Conservation (phyloP, 2,888 invertebrate genomes). For the Cheilosia scutellata region DNA sequence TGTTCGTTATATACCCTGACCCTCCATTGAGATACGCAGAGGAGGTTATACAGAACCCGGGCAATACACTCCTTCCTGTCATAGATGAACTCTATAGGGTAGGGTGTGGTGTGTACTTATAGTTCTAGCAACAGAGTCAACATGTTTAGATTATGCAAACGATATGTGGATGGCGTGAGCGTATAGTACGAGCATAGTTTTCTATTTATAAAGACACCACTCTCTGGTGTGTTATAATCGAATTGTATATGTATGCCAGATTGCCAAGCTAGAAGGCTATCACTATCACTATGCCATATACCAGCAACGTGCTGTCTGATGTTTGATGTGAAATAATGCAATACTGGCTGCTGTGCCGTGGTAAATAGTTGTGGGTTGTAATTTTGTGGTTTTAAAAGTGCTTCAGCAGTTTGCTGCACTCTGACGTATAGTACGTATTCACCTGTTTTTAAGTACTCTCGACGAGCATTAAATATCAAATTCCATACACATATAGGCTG, state of each 20-base stretch:
- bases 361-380: constrained; percentile 31
- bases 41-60: background rate
- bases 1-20: background rate
- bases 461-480: constrained; percentile 9
- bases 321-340: constrained; percentile 19
- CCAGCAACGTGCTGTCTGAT: constrained; percentile 9
- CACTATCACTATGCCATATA: constrained; percentile 15
- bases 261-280: background rate
- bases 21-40: background rate
- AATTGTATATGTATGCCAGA: constrained; percentile 24
- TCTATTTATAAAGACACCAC: constrained; percentile 31
- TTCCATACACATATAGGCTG: background rate
- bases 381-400: constrained; percentile 25
- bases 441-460: background rate
- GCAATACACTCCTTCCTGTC: constrained; percentile 19
- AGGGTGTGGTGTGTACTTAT: constrained; percentile 14
- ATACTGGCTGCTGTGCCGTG: constrained; percentile 1
- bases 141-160: constrained; percentile 64
- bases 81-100: background rate
- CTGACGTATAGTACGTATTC: background rate
- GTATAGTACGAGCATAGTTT: constrained; percentile 9
- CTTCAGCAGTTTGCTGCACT: constrained; percentile 9
- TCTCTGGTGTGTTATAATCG: constrained; percentile 39
- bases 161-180: constrained; percentile 13
- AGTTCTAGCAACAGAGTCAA: constrained; percentile 51